Evolutionary conservation across 2,797 vertebrate genomes (phyloP), one percentile per base, ranked within the genome.

Genomic region (Danio kyathit): DNA sequence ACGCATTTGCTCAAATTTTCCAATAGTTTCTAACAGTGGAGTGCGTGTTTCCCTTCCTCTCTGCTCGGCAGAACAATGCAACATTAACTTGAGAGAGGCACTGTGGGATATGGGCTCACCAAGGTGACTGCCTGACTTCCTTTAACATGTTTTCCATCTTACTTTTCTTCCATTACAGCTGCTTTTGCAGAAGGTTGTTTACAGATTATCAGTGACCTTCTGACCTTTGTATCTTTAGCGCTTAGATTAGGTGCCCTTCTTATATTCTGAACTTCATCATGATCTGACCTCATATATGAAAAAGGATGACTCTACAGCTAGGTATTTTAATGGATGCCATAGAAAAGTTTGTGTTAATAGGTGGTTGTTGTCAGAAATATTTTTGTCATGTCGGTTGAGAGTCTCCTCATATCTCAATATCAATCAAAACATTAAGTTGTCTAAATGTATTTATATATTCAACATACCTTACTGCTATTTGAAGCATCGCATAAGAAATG

Each of bases 61-160:
- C 84, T 88, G 63, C 81, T 75, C 48, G n/a, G 14, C 77, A 91
- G 89, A 94, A 94, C 94, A 94, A 94, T 94, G 92, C 91, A 88
- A 91, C 88, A 90, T 94, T 94, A 93, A 79, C 74, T 84, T 76
- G 64, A 82, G 63, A 72, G 85, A 80, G 38, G 56, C 75, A 80
- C 63, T 76, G 57, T 54, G 82, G 82, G 65, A 63, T 82, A 60
- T 89, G 89, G 81, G 76, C 87, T 88, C 85, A 88, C 88, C 69
- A 87, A 89, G 89, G 90, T 91, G 89, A 89, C 90, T 91, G 89
- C 85, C 86, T 92, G 83, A 90, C 91, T 90, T 93, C 90, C 91
- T 84, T 78, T 72, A 76, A 84, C 83, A 85, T 89, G 77, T 91
- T 92, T 88, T 92, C 91, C 91, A 91, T 89, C 87, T 85, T 84